Percentiles rank a stretch among this genome's conserved stretches.
These are phyloP conservation scores for Paradisaea rubra DNA, from an alignment of 2,113 vertebrate genomes.

Conservation along the genomic window DNA sequence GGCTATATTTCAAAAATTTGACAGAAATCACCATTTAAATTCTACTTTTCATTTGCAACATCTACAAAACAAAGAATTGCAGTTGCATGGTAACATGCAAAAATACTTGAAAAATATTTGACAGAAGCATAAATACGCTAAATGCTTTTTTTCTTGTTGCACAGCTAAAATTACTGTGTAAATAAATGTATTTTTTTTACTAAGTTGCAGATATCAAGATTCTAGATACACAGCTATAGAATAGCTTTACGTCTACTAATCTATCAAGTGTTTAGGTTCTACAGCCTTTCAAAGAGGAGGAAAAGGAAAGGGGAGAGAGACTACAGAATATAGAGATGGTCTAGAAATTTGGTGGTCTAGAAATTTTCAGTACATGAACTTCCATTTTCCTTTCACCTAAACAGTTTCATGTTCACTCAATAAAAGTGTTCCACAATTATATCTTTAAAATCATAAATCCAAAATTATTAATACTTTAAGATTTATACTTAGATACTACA, in stretches of 20 bases:
- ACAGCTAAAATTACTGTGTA: neutral
- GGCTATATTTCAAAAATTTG: neutral
- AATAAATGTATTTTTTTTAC: neutral
- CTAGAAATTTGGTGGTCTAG: neutral
- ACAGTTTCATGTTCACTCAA: neutral
- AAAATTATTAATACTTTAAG: neutral
- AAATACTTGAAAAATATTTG: neutral
- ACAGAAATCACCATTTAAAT: neutral
- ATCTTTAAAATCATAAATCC: neutral
- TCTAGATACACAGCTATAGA: neutral
- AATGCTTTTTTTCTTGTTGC: neutral
- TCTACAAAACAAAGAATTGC: neutral
- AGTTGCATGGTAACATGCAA: neutral
- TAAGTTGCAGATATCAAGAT: neutral
- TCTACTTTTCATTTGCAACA: neutral
- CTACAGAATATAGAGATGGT: neutral
- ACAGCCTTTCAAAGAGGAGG: neutral
- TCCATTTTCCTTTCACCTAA: neutral
- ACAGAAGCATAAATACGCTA: neutral
- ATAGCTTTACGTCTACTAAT: neutral
- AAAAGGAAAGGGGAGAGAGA: neutral
- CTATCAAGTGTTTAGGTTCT: neutral
- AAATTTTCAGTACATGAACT: neutral
- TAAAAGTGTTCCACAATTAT: neutral
- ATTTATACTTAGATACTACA: neutral